These are phyloP conservation scores for Holocentrus rufus DNA, from an alignment of 2,797 vertebrate genomes.

Conservation along the genomic window DNA sequence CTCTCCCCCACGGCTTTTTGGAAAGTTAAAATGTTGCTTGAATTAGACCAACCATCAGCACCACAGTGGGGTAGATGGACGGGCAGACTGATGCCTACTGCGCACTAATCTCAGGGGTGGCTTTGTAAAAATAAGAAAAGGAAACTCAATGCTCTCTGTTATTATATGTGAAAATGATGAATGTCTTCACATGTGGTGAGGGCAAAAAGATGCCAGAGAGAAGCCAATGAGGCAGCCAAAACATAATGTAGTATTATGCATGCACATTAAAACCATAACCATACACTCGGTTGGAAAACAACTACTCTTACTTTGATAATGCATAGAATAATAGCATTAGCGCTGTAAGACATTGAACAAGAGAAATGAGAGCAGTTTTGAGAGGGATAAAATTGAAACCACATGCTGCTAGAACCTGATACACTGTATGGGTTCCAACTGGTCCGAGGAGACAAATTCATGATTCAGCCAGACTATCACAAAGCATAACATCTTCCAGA, in stretches of 20 bases:
- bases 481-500: slow-evolving; percentile 75
- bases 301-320: slow-evolving; percentile 69
- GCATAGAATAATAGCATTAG: slow-evolving; percentile 68
- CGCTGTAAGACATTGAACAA: slow-evolving; percentile 62
- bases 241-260: slow-evolving; percentile 28
- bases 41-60: slow-evolving; percentile 60
- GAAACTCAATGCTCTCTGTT: slow-evolving; percentile 68
- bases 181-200: slow-evolving; percentile 58
- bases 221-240: slow-evolving; percentile 25
- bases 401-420: slow-evolving; percentile 74
- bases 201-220: slow-evolving; percentile 38
- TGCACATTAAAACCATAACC: slow-evolving; percentile 23
- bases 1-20: slow-evolving; percentile 58
- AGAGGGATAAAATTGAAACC: slow-evolving; percentile 75
- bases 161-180: slow-evolving; percentile 67
- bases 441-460: slow-evolving; percentile 58
- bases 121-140: slow-evolving; percentile 51
- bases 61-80: slow-evolving; percentile 49
- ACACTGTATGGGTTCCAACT: slow-evolving; percentile 56
- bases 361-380: slow-evolving; percentile 66
- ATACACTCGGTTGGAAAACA: slow-evolving; percentile 49
- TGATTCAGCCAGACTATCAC: slow-evolving; percentile 71
- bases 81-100: slow-evolving; percentile 62
- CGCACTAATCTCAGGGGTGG: slow-evolving; percentile 48
- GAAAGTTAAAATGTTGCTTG: slow-evolving; percentile 59